A percentile compares a stretch with the other conserved stretches of the same genome.
Conservation (phyloP, 2,797 vertebrate species). For the Spondyliosoma cantharus region DNA sequence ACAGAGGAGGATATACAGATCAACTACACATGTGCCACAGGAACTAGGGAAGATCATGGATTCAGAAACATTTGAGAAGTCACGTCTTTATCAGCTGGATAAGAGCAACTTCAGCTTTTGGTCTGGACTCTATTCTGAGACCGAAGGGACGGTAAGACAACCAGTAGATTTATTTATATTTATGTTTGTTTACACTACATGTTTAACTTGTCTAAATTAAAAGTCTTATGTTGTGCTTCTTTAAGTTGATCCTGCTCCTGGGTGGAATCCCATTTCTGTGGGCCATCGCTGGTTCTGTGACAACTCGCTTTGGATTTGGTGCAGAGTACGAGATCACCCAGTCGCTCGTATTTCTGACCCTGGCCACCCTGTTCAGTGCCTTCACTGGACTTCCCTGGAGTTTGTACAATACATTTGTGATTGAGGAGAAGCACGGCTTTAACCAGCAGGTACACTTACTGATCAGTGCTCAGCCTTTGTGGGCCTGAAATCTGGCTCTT, state of each 20-base stretch:
- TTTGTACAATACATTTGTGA: conserved; percentile 96
- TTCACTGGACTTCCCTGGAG: conserved; percentile 97
- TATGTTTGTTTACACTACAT: background rate
- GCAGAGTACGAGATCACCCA: conserved; percentile 95
- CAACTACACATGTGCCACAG: conserved; percentile 90
- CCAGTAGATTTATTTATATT: background rate
- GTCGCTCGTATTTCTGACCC: conserved; percentile 91
- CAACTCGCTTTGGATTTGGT: conserved; percentile 87
- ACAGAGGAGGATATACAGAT: conserved; percentile 92
- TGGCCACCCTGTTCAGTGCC: conserved; percentile 96
- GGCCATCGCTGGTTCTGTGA: conserved; percentile 88
- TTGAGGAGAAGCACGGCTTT: conserved; percentile 98
- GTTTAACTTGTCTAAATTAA: background rate
- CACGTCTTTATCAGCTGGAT: conserved; percentile 97
- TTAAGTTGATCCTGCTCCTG: conserved; percentile 92
- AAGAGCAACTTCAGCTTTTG: conserved; percentile 99
- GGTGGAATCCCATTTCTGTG: conserved; percentile 98
- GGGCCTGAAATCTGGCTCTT: background rate
- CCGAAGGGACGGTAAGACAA: conserved; percentile 92
- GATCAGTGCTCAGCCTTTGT: background rate
- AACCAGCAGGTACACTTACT: conserved; percentile 92
- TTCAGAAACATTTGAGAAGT: conserved; percentile 97
- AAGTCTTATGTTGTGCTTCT: background rate
- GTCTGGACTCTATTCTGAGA: conserved; percentile 97
- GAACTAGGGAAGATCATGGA: conserved; percentile 98